phyloP scores from a whole-genome alignment of 2,797 vertebrate genomes.

The Rhyacichthys aspro region DNA sequence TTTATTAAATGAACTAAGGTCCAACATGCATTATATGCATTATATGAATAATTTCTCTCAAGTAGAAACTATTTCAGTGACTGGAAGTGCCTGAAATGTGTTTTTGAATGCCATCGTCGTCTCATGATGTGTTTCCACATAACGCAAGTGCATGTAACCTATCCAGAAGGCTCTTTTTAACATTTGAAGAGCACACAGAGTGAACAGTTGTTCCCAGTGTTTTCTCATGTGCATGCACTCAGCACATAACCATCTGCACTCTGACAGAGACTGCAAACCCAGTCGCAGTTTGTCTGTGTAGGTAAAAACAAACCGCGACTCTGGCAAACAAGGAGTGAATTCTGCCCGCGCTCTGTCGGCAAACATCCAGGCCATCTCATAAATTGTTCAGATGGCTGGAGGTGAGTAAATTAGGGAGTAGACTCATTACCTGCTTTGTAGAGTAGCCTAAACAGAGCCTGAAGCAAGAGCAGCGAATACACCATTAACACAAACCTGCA shows the following conservation, averaged over 20 bases:
- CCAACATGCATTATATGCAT: not conserved
- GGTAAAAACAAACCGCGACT: constrained; percentile 20
- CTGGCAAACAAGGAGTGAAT: constrained; percentile 33
- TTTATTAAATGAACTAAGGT: too few relatives aligned
- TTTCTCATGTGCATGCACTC: constrained; percentile 15
- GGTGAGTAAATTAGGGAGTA: constrained; percentile 68
- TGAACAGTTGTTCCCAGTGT: constrained; percentile 10
- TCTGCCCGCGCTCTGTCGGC: constrained; percentile 28
- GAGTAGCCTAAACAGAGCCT: constrained; percentile 56
- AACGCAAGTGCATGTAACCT: not conserved
- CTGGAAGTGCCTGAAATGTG: not conserved
- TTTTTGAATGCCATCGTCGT: constrained; percentile 8
- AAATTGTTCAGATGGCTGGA: constrained; percentile 62
- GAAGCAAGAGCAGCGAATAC: constrained; percentile 61
- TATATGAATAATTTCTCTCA: not conserved
- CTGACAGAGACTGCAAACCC: constrained; percentile 3
- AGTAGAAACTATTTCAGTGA: not conserved
- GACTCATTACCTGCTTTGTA: constrained; percentile 72
- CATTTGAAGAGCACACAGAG: constrained; percentile 36
- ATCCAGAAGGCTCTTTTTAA: constrained; percentile 28
- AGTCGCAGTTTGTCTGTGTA: constrained; percentile 22
- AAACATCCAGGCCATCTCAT: constrained; percentile 52
- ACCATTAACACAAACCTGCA: constrained; percentile 42
- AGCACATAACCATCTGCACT: constrained; percentile 3
- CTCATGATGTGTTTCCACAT: constrained; percentile 2